Evolutionary conservation across 2,888 invertebrate genomes (phyloP).

Genomic region (Protophormia terraenovae): DNA sequence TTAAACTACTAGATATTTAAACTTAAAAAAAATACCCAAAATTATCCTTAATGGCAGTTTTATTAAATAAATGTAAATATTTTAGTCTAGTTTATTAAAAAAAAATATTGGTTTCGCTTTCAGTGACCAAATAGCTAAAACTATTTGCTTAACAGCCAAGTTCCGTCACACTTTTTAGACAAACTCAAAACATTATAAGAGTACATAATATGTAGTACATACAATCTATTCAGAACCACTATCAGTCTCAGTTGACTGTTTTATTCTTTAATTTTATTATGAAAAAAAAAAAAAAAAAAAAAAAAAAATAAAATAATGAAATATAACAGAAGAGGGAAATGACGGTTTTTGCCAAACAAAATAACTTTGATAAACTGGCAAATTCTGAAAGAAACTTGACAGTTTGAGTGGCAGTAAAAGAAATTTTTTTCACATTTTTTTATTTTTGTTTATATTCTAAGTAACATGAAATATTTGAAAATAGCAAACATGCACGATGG

Average conservation of each 20-base stretch:
- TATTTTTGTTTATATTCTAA: not conserved
- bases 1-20: too few relatives aligned
- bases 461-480: not conserved
- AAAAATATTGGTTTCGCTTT: too few relatives aligned
- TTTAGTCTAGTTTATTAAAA: too few relatives aligned
- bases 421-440: not conserved
- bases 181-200: too few relatives aligned
- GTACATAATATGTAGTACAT: not conserved
- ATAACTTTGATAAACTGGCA: not conserved
- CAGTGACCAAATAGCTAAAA: too few relatives aligned
- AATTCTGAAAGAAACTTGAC: not conserved
- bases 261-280: not conserved
- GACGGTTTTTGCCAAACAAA: not conserved
- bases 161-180: too few relatives aligned
- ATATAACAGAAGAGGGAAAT: not conserved
- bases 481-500: not conserved
- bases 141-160: too few relatives aligned
- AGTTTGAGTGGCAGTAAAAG: not conserved
- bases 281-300: not conserved
- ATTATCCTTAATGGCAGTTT: too few relatives aligned
- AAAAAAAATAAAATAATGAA: not conserved
- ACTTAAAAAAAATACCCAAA: too few relatives aligned
- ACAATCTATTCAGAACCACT: not conserved
- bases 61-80: too few relatives aligned
- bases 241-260: not conserved